Conservation (phyloP, 2,797 vertebrate genomes). For the Clarias pachynema region DNA sequence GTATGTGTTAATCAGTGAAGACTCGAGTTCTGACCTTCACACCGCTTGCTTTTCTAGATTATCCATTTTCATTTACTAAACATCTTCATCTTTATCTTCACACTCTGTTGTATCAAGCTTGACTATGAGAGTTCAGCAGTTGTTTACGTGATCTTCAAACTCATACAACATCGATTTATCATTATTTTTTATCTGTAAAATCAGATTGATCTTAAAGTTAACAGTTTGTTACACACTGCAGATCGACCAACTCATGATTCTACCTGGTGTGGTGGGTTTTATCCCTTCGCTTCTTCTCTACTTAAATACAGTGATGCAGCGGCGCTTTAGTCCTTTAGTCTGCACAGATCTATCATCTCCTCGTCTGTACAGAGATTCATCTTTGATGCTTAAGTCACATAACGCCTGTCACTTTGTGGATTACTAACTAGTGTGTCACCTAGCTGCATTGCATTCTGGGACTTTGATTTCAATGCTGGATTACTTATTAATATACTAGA, state of each 20-base stretch:
- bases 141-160: background rate
- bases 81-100: background rate
- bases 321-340: background rate
- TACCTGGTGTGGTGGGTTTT: no score
- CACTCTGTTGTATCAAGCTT: background rate
- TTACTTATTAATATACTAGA: background rate
- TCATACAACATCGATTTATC: no score
- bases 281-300: no score
- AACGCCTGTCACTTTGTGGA: background rate
- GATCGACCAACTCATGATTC: no score
- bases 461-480: no score
- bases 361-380: background rate
- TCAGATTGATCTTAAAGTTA: no score
- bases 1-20: background rate
- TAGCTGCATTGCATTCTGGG: background rate
- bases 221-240: no score
- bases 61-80: background rate
- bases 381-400: background rate
- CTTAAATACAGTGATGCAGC: background rate
- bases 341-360: background rate
- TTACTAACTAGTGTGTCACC: background rate
- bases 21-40: background rate
- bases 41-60: background rate
- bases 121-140: background rate
- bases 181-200: no score